These are phyloP conservation scores for Heliconius eleuchia DNA, from an alignment of 1,140 invertebrate species.

Conservation along the genomic window DNA sequence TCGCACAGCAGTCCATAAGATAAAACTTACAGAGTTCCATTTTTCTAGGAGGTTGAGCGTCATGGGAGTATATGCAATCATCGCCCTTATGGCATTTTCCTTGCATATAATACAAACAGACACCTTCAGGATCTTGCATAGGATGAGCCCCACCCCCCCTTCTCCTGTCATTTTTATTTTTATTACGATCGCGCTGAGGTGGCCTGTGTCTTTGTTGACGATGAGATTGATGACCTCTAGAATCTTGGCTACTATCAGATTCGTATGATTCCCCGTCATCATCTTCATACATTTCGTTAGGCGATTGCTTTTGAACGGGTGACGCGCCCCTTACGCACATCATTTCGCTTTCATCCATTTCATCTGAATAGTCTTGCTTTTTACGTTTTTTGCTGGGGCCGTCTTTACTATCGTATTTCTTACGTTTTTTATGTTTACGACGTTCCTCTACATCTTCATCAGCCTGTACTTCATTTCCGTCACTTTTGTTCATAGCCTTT, in stretches of 20 bases:
- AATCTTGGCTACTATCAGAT: constrained; percentile 81
- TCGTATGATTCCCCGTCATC: constrained; percentile 80
- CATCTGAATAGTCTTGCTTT: constrained; percentile 82
- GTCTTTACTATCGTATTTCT: constrained; percentile 76
- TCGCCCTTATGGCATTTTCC: constrained; percentile 91
- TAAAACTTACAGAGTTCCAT: constrained; percentile 99
- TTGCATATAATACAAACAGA: constrained; percentile 92
- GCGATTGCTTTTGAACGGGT: constrained; percentile 76
- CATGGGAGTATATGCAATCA: constrained; percentile 92
- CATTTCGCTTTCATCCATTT: constrained; percentile 90
- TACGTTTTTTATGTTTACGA: constrained; percentile 78
- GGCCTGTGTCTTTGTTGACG: constrained; percentile 57
- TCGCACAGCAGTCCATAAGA: constrained; percentile 96
- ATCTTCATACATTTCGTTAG: constrained; percentile 54
- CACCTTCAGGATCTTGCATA: constrained; percentile 84
- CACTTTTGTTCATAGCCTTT: constrained; percentile 83
- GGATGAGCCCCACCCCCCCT: constrained; percentile 70
- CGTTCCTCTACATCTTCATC: constrained; percentile 79
- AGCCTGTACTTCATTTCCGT: constrained; percentile 79
- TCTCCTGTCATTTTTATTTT: constrained; percentile 69
- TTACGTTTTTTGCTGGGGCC: constrained; percentile 73
- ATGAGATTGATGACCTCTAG: constrained; percentile 64
- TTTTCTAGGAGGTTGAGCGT: constrained; percentile 90
- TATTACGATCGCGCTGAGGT: constrained; percentile 74
- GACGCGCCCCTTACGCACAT: constrained; percentile 89